A percentile compares a stretch with the other conserved stretches of the same genome.
These are phyloP conservation scores for Cataglyphis altisquamis DNA, from an alignment of 2,888 invertebrate species.

Conservation along the genomic window DNA sequence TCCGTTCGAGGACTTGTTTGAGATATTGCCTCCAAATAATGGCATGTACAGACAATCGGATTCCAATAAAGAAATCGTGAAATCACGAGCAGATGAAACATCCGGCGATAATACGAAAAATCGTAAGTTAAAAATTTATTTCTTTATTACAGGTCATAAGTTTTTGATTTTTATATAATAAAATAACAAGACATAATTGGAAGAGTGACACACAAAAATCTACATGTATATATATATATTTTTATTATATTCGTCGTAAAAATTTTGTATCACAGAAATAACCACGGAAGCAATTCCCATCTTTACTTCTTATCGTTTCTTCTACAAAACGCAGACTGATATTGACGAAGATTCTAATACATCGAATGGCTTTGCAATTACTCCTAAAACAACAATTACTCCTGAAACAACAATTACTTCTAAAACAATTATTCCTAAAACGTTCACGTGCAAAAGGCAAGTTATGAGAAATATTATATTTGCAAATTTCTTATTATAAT, in stretches of 20 bases:
- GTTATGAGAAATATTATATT: neutral
- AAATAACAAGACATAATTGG: neutral
- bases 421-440: neutral
- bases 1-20: neutral
- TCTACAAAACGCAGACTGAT: neutral
- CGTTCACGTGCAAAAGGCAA: slow-evolving; percentile 33
- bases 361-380: neutral
- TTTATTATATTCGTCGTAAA: neutral
- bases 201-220: neutral
- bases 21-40: neutral
- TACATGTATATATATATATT: neutral
- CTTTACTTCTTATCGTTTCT: neutral
- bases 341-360: neutral
- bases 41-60: neutral
- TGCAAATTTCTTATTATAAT: too few relatives aligned
- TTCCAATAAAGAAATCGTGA: neutral
- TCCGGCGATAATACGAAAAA: neutral
- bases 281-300: neutral
- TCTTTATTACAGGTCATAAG: neutral
- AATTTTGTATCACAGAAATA: slow-evolving; percentile 11
- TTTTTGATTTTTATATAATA: neutral
- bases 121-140: neutral
- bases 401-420: neutral
- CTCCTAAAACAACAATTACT: neutral
- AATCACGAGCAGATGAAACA: neutral